Evolutionary conservation across 2,113 vertebrate genomes (phyloP), one percentile per base, ranked within the genome.

Genomic region (Corythaixoides concolor): DNA sequence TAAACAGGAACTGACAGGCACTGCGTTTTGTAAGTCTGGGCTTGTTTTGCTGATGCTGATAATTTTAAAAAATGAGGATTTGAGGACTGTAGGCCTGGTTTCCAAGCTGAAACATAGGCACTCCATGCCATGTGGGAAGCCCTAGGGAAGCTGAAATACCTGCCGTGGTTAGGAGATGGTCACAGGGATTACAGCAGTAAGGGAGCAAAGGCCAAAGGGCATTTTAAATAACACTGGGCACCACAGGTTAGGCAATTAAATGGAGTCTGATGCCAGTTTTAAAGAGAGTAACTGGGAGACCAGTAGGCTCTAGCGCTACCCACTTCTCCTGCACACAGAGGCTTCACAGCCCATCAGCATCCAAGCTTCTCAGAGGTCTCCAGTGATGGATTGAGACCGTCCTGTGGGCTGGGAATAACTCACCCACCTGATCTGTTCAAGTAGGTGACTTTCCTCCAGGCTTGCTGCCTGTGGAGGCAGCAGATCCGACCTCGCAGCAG

Each of bases 81-180:
- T 76, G 24, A 60, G 27, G 59, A 35, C 33, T 53, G 14, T 56
- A 8, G 2, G 30, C 16, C 49, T 78, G 18, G 24, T 76, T 91
- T 88, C 30, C 9, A 21, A 87, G 35, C 14, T 79, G 87, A 87
- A 93, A 78, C 15, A 8, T 4, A 49, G 64, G 19, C 5, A 59
- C 8, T 5, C 14, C 52, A 5, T 52, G 33, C 39, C 30, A 18
- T 2, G 7, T 77, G 68, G 47, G 39, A 33, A 10, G 4, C 11
- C 41, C 12, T 27, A n/a, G 15, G 20, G 16, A 8, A 74, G 21
- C 18, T 0, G 0, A 70, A 74, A 53, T 39, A 8, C 63, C 23
- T 89, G 52, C 39, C 1, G 1, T 11, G 21, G 43, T 43, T 72
- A 68, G 2, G 4, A 76, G 52, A 13, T 20, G 26, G 56, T 15